Percentiles rank a stretch among this genome's conserved stretches.
Evolutionary conservation across 2,113 vertebrate species (phyloP).

Genomic region (Hucho hucho): DNA sequence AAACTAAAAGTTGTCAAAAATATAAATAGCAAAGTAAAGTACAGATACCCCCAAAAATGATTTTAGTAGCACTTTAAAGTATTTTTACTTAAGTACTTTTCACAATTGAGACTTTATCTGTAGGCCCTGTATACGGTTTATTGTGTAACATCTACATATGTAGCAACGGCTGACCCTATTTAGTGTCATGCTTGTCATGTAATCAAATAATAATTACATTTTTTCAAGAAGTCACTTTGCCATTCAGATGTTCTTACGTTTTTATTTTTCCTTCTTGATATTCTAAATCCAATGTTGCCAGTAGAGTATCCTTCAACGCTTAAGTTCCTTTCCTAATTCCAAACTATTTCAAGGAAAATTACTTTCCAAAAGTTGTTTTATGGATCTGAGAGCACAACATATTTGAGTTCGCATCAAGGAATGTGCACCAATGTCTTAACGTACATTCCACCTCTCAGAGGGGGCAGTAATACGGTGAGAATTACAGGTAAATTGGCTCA

Average conservation of each 20-base stretch:
- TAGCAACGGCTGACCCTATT: too few species aligned
- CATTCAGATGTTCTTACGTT: not conserved
- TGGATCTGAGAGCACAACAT: not conserved
- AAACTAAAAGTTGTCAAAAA: too few species aligned
- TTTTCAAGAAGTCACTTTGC: not conserved
- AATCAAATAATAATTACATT: too few species aligned
- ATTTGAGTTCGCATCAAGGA: slow-evolving; percentile 12
- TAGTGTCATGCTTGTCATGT: too few species aligned
- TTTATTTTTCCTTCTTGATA: not conserved
- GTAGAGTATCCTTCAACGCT: not conserved
- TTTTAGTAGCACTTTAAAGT: too few species aligned
- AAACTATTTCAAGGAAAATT: slow-evolving; percentile 1
- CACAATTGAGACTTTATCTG: too few species aligned
- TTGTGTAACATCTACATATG: too few species aligned
- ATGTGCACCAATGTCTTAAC: slow-evolving; percentile 12
- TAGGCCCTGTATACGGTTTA: too few species aligned
- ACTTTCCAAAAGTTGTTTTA: not conserved
- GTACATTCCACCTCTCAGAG: slow-evolving; percentile 10
- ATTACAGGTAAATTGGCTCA: slow-evolving; percentile 32
- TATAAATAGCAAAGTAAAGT: too few species aligned
- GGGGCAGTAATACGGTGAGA: slow-evolving; percentile 28
- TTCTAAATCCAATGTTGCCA: not conserved
- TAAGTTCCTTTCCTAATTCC: not conserved
- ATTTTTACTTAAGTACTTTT: too few species aligned
- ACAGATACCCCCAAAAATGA: too few species aligned